Conservation (phyloP, 64 coral and sea anemone genomes). For the Acropora tenuis region DNA sequence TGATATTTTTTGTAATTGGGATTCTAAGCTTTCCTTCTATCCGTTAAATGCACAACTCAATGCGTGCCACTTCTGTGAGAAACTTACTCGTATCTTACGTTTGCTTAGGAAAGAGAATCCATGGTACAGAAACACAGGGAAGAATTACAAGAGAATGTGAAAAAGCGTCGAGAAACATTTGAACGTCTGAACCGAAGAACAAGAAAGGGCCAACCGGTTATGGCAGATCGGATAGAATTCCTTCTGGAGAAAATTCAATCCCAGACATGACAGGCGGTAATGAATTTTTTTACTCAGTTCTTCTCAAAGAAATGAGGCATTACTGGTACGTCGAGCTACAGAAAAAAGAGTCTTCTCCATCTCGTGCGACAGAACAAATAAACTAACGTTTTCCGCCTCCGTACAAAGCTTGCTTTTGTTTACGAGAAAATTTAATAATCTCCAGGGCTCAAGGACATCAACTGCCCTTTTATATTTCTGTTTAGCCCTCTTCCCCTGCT, state of each 20-base stretch:
- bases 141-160: constrained; percentile 68
- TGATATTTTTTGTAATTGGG: too few species aligned
- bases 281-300: neutral
- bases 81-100: neutral
- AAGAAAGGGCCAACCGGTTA: constrained; percentile 75
- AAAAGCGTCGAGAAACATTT: constrained; percentile 68
- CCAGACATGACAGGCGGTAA: neutral
- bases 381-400: too few species aligned
- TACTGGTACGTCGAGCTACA: neutral
- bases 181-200: constrained; percentile 63
- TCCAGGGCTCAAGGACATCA: too few species aligned
- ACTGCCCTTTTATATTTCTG: too few species aligned
- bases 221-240: constrained; percentile 81
- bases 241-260: constrained; percentile 76
- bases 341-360: neutral
- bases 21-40: too few species aligned
- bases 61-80: neutral
- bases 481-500: too few species aligned
- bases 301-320: neutral
- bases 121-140: constrained; percentile 64
- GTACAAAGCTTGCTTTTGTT: too few species aligned
- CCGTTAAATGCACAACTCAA: too few species aligned
- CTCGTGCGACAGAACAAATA: too few species aligned
- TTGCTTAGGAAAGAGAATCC: constrained; percentile 66
- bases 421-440: too few species aligned